phyloP scores from a whole-genome alignment of 1,140 invertebrate genomes.

The Ooceraea biroi region DNA sequence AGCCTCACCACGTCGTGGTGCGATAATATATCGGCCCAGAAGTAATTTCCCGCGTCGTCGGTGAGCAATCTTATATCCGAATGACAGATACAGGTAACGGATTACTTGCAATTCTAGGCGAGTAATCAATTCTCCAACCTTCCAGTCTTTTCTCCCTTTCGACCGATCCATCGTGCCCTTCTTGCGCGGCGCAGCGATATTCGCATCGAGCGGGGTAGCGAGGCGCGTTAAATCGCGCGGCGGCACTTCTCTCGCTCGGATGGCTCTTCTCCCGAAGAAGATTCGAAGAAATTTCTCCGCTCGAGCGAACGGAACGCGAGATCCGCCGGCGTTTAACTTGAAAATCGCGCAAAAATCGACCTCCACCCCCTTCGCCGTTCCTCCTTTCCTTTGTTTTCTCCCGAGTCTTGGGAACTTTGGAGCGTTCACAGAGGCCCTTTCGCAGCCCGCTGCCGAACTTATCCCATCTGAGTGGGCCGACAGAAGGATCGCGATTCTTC shows the following conservation, averaged over 20 bases:
- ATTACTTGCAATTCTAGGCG: conserved; percentile 50
- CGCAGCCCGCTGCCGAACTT: conserved; percentile 14
- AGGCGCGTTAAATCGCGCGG: conserved; percentile 32
- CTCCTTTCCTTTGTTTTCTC: conserved; percentile 47
- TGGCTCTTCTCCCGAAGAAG: conserved; percentile 1
- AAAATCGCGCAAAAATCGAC: conserved; percentile 53
- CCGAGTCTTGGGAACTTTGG: background rate
- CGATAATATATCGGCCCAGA: conserved; percentile 9
- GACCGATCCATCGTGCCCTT: background rate
- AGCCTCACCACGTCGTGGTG: background rate
- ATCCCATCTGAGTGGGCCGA: conserved; percentile 33
- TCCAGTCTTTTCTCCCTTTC: background rate
- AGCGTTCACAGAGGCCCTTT: background rate
- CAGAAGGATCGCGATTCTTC: conserved; percentile 29
- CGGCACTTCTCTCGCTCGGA: conserved; percentile 23
- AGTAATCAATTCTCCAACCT: conserved; percentile 29
- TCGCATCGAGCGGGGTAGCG: conserved; percentile 7
- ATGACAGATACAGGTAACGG: conserved; percentile 15
- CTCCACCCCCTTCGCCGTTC: conserved; percentile 35
- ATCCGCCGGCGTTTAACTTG: conserved; percentile 40
- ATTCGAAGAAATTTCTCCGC: conserved; percentile 37
- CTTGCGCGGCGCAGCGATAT: background rate
- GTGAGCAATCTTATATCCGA: conserved; percentile 16
- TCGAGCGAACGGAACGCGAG: conserved; percentile 35
- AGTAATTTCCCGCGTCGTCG: conserved; percentile 16